These are phyloP conservation scores for Keiferia lycopersicella DNA, from an alignment of 2,888 invertebrate species.

Conservation along the genomic window DNA sequence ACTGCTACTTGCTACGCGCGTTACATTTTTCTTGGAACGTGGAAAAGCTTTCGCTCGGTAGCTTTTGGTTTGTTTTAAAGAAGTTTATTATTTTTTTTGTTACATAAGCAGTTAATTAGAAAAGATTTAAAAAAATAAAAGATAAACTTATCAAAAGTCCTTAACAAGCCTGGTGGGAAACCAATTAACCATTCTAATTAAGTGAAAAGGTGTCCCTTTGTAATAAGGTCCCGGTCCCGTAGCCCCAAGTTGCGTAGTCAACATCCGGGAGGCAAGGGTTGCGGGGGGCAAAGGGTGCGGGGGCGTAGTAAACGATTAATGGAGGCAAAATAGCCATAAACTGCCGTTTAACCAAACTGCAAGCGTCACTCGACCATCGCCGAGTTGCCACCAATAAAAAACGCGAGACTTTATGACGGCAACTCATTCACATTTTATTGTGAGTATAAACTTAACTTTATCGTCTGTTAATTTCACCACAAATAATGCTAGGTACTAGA, in stretches of 20 bases:
- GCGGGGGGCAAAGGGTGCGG: slow-evolving; percentile 59
- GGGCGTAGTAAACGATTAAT: slow-evolving; percentile 81
- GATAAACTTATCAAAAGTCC: background rate
- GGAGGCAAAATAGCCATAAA: slow-evolving; percentile 81
- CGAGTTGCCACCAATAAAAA: slow-evolving; percentile 78
- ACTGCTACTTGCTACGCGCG: slow-evolving; percentile 12
- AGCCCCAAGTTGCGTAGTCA: background rate
- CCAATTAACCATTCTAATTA: slow-evolving; percentile 26
- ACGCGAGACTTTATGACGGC: slow-evolving; percentile 81
- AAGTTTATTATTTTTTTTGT: background rate
- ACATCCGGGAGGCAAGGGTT: slow-evolving; percentile 53
- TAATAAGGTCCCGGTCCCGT: slow-evolving; percentile 19
- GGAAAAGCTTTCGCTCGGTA: background rate
- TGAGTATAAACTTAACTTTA: slow-evolving; percentile 82
- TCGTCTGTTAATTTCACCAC: slow-evolving; percentile 82
- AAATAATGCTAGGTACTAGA: slow-evolving; percentile 77
- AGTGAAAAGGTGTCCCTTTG: slow-evolving; percentile 21
- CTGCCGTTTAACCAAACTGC: slow-evolving; percentile 81
- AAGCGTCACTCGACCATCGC: slow-evolving; percentile 77
- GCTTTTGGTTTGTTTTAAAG: background rate
- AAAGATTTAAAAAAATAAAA: background rate
- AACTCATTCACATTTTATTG: slow-evolving; percentile 82
- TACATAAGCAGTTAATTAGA: no score
- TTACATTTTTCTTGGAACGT: slow-evolving; percentile 19
- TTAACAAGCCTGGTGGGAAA: slow-evolving; percentile 11